These are phyloP conservation scores for Cichladusa arquata DNA, from an alignment of 2,113 vertebrate species.

Conservation along the genomic window DNA sequence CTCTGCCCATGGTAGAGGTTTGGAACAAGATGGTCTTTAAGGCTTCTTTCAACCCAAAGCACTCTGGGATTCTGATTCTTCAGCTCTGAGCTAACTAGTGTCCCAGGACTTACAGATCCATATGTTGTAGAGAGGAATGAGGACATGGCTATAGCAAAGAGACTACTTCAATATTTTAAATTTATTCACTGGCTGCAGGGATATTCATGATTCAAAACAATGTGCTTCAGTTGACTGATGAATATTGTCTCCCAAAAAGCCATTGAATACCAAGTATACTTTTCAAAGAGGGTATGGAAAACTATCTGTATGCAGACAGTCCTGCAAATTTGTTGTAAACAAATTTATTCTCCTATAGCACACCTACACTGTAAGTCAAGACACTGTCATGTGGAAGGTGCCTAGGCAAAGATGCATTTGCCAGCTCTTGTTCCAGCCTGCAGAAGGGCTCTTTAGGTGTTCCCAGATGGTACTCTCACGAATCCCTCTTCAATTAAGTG, in stretches of 20 bases:
- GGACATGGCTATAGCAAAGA: not conserved
- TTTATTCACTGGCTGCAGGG: not conserved
- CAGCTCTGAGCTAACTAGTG: not conserved
- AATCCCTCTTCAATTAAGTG: conserved; percentile 43
- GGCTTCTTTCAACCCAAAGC: not conserved
- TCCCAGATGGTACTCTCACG: not conserved
- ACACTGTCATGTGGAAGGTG: not conserved
- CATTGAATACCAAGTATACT: conserved; percentile 14
- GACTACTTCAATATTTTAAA: not conserved
- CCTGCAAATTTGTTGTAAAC: conserved; percentile 26
- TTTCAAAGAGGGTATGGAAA: conserved; percentile 28
- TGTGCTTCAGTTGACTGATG: conserved; percentile 15
- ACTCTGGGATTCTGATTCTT: not conserved
- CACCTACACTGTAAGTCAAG: not conserved
- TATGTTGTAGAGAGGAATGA: not conserved
- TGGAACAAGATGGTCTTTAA: not conserved
- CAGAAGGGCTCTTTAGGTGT: conserved; percentile 30
- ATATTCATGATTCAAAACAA: not conserved
- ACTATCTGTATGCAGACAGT: conserved; percentile 16
- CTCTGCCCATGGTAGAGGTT: not conserved
- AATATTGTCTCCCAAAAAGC: conserved; percentile 26
- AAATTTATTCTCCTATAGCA: not conserved
- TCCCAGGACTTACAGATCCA: not conserved
- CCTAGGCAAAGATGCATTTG: not conserved
- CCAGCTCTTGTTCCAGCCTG: conserved; percentile 5